These are phyloP conservation scores for Silurus aristotelis DNA, from an alignment of 2,797 vertebrate genomes.

Conservation along the genomic window DNA sequence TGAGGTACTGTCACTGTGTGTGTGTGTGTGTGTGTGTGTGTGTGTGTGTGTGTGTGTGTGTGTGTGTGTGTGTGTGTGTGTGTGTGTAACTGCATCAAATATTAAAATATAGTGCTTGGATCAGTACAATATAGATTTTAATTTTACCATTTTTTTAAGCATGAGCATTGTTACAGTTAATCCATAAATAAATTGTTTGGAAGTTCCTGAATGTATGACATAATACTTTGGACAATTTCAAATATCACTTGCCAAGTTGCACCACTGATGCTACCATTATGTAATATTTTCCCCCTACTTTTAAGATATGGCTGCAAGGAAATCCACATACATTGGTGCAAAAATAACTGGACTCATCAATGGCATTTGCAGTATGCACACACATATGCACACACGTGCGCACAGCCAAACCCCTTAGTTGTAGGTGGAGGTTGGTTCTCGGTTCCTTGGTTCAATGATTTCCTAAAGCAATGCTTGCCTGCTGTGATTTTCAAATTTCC, in stretches of 20 bases:
- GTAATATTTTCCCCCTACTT: neutral
- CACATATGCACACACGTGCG: conserved; percentile 12
- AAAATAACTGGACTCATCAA: conserved; percentile 2
- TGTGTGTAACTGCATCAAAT: no score
- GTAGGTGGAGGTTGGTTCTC: conserved; percentile 40
- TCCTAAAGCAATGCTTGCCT: conserved; percentile 30
- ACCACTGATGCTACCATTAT: neutral
- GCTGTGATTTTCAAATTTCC: neutral
- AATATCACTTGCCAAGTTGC: neutral
- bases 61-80: no score
- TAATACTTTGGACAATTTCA: neutral
- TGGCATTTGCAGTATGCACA: conserved; percentile 1
- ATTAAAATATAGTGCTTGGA: no score
- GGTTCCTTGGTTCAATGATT: conserved; percentile 40
- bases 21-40: no score
- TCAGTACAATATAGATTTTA: no score
- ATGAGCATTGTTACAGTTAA: neutral
- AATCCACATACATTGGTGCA: neutral
- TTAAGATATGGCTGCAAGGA: neutral
- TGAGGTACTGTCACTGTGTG: no score
- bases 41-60: no score
- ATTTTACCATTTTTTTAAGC: neutral
- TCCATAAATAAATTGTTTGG: neutral
- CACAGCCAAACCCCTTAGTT: conserved; percentile 43
- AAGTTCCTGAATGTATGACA: neutral